phyloP scores from a whole-genome alignment of 2,888 invertebrate species.

The Timema podura region DNA sequence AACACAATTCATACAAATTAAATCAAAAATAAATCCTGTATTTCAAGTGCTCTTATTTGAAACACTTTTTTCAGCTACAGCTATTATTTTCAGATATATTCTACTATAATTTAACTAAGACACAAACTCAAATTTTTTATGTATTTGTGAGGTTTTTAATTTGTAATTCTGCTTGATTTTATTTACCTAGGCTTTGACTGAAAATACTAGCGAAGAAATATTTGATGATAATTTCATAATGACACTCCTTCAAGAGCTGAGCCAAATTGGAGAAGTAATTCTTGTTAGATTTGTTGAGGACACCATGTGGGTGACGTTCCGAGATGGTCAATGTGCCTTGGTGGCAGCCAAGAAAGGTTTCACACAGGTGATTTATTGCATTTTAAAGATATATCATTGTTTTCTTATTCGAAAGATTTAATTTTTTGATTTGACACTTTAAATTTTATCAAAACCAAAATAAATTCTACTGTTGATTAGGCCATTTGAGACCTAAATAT shows the following conservation, averaged over 20 bases:
- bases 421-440: neutral
- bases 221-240: constrained; percentile 80
- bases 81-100: neutral
- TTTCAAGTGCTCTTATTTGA: too few relatives aligned
- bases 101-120: neutral
- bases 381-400: too few relatives aligned
- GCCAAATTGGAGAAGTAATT: constrained; percentile 84
- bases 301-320: constrained; percentile 88
- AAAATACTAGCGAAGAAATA: constrained; percentile 44
- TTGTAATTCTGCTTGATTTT: too few relatives aligned
- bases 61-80: neutral
- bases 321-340: constrained; percentile 84
- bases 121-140: too few relatives aligned
- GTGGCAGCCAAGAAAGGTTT: constrained; percentile 55
- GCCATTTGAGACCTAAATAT: too few relatives aligned
- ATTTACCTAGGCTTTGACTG: too few relatives aligned
- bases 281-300: constrained; percentile 86
- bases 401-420: neutral
- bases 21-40: too few relatives aligned
- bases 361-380: constrained; percentile 49
- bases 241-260: constrained; percentile 72
- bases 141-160: too few relatives aligned
- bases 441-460: neutral
- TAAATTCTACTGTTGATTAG: too few relatives aligned
- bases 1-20: too few relatives aligned